These are phyloP conservation scores for Lepidurus arcticus DNA, from an alignment of 1,140 invertebrate genomes.

Conservation along the genomic window DNA sequence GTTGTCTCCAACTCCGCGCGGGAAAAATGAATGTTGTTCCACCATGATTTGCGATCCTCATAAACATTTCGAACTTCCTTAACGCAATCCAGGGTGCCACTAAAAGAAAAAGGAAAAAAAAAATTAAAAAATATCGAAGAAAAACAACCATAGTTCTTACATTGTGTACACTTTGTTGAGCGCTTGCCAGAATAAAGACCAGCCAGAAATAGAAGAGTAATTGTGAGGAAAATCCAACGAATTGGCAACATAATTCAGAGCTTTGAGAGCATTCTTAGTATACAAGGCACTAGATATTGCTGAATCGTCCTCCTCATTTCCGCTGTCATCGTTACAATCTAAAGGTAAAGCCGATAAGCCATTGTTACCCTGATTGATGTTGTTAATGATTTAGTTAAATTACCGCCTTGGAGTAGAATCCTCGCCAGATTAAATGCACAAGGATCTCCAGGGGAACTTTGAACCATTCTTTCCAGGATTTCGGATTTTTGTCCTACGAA, in stretches of 20 bases:
- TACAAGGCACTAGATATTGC: background rate
- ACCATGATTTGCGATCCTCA: background rate
- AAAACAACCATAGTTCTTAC: background rate
- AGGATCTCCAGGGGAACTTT: background rate
- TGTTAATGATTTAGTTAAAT: background rate
- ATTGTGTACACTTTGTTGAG: background rate
- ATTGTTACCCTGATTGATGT: background rate
- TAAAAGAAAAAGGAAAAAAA: background rate
- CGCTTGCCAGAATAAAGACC: slow-evolving; percentile 1
- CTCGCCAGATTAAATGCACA: background rate
- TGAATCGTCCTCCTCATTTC: background rate
- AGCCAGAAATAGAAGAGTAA: background rate
- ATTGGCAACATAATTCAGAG: background rate
- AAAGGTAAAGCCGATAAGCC: background rate
- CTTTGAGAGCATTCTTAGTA: background rate
- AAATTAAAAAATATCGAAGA: background rate
- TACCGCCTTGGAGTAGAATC: background rate
- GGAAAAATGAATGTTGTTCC: background rate
- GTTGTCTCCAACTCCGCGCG: background rate
- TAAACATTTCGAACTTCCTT: background rate
- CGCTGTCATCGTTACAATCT: background rate
- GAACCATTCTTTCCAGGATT: background rate
- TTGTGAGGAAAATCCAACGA: background rate
- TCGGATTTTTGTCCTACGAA: background rate
- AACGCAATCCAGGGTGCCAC: background rate